Base-by-base conservation (phyloP, 2,113 vertebrate species). In the Procapra przewalskii region DNA sequence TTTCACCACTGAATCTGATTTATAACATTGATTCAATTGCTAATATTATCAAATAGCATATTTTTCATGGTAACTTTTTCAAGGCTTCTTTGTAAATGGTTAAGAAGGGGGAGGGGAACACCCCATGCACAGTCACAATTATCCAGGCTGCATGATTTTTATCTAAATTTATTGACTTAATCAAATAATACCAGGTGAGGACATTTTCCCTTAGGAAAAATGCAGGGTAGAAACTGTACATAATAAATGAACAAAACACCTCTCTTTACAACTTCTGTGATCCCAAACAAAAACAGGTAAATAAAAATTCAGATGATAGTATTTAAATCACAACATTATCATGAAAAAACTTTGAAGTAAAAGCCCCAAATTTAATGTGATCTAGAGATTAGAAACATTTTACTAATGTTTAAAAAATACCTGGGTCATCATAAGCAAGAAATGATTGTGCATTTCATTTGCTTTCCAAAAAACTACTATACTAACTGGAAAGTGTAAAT, bases 101-200 rank as follows among this genome's bases (percentile, higher is more conserved):
- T 92, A 48, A 50, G 86, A 82, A 79, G 19, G 33, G 48, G 31
- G 9, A 3, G 14, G 57, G 23, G 7, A 67, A 82, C 86, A 92
- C 1, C 33, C n/a, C 11, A 91, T 0, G 0, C 45, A 71, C 0
- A 88, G 88, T 95, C 81, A 95, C 6, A 54, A 59, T 91, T 96
- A 95, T 94, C 60, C 83, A 96, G 86, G 80, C 27, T 43, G 60
- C 71, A 64, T 31, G 19, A 9, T 3, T 97, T 97, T 98, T 96
- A 97, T n/a, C 90, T 90, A 60, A 97, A 92, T 55, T 94, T 96
- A 95, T 27, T 83, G 45, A 96, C 45, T 87, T 62, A 88, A 92
- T 88, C 80, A 88, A 67, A 19, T 93, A n/a, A 83, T 82, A 60
- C 31, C 59, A 48, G 36, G 83, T 93, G 50, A 96, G 91, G 91